phyloP scores from a whole-genome alignment of 2,113 vertebrate species.

The Coryphaenoides rupestris region DNA sequence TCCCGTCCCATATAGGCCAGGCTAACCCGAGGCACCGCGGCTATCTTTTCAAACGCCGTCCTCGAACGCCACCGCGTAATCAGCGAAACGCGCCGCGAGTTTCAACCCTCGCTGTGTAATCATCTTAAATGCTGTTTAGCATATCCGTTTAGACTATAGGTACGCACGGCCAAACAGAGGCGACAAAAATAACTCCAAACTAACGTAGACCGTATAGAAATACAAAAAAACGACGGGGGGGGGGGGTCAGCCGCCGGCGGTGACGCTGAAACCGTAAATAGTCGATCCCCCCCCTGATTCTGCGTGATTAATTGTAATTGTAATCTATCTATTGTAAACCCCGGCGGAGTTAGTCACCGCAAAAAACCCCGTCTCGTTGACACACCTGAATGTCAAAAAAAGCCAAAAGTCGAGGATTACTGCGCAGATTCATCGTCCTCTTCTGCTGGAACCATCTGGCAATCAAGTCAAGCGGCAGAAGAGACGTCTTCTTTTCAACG shows the following conservation, averaged over 20 bases:
- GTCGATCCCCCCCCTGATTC: no score
- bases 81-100: neutral
- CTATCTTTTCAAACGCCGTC: slow-evolving; percentile 32
- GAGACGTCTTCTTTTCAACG: neutral
- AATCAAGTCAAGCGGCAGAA: neutral
- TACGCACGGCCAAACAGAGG: neutral
- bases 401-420: neutral
- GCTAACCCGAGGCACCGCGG: slow-evolving; percentile 54
- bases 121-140: neutral
- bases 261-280: no score
- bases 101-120: neutral
- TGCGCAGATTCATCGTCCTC: neutral
- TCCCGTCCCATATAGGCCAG: slow-evolving; percentile 31
- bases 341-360: neutral
- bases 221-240: neutral
- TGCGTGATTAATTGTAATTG: no score
- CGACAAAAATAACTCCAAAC: neutral
- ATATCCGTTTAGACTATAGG: neutral
- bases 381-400: neutral
- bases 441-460: neutral
- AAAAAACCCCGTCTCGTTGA: neutral
- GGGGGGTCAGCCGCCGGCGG: no score
- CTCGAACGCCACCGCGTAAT: slow-evolving; percentile 57
- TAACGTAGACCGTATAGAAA: neutral
- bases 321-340: neutral